A percentile compares a stretch with the other conserved stretches of the same genome.
phyloP scores from a whole-genome alignment of 1,140 invertebrate genomes.

The Heliconius hewitsoni region DNA sequence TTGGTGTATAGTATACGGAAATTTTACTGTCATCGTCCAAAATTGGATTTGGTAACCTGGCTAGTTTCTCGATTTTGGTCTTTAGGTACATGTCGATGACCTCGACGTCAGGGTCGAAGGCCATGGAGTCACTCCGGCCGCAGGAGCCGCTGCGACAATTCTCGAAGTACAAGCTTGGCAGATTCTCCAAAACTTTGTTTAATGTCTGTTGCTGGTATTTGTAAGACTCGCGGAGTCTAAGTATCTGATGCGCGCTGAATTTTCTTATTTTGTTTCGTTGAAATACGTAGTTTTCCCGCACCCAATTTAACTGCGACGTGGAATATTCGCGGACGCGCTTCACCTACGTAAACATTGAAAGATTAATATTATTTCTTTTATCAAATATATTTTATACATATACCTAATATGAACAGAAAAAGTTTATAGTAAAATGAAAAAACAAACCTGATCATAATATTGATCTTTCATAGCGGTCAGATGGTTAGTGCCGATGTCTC shows the following conservation, averaged over 20 bases:
- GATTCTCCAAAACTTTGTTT: slow-evolving; percentile 95
- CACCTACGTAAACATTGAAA: slow-evolving; percentile 81
- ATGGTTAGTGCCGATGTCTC: slow-evolving; percentile 94
- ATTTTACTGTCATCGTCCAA: slow-evolving; percentile 84
- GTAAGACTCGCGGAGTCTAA: slow-evolving; percentile 94
- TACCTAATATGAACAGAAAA: not conserved
- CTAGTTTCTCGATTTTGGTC: slow-evolving; percentile 83
- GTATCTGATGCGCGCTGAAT: slow-evolving; percentile 95
- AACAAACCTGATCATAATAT: slow-evolving; percentile 92
- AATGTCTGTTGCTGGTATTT: slow-evolving; percentile 97
- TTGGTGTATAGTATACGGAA: slow-evolving; percentile 91
- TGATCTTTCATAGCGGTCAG: slow-evolving; percentile 92
- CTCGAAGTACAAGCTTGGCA: slow-evolving; percentile 96
- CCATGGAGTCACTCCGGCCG: slow-evolving; percentile 88
- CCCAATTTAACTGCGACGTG: slow-evolving; percentile 93
- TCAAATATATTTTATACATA: not conserved
- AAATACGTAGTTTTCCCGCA: slow-evolving; percentile 96
- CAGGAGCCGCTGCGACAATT: slow-evolving; percentile 94
- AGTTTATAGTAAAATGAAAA: not conserved
- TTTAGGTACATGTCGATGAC: slow-evolving; percentile 85
- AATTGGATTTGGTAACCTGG: slow-evolving; percentile 62
- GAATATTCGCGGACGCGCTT: slow-evolving; percentile 94
- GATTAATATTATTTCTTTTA: slow-evolving; percentile 11
- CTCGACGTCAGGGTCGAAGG: slow-evolving; percentile 85
- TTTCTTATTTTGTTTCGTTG: slow-evolving; percentile 96